phyloP scores from a whole-genome alignment of 2,888 invertebrate genomes.

The Ommatoiulus sabulosus region DNA sequence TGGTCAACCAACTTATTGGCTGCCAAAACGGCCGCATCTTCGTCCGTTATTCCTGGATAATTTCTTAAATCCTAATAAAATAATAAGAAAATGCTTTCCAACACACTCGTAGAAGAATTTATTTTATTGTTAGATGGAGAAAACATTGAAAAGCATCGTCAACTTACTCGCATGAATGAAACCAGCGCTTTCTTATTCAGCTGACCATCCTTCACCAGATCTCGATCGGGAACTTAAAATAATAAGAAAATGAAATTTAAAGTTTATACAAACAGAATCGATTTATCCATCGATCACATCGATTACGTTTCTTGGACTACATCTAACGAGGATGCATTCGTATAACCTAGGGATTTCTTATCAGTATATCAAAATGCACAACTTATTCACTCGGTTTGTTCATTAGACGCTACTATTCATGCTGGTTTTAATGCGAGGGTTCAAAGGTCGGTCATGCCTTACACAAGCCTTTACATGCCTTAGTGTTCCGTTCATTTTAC shows the following conservation, averaged over 20 bases:
- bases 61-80: slow-evolving; percentile 69
- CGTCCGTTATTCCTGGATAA: slow-evolving; percentile 70
- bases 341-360: neutral
- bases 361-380: neutral
- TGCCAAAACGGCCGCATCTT: slow-evolving; percentile 72
- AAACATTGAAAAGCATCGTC: neutral
- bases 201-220: slow-evolving; percentile 60
- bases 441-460: slow-evolving; percentile 28
- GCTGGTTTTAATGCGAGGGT: neutral
- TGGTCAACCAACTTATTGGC: slow-evolving; percentile 71
- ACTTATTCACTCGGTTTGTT: neutral
- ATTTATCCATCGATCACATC: slow-evolving; percentile 13
- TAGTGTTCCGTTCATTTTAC: slow-evolving; percentile 48
- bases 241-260: neutral
- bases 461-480: no score
- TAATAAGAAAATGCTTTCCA: neutral
- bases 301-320: neutral
- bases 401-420: slow-evolving; percentile 11
- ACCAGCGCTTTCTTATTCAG: slow-evolving; percentile 68
- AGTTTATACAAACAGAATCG: neutral
- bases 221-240: slow-evolving; percentile 56
- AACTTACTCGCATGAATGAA: slow-evolving; percentile 65
- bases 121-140: neutral
- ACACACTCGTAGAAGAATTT: neutral
- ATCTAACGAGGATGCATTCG: neutral